Conservation (phyloP, 2,888 invertebrate species). For the Yponomeuta plumbellus region DNA sequence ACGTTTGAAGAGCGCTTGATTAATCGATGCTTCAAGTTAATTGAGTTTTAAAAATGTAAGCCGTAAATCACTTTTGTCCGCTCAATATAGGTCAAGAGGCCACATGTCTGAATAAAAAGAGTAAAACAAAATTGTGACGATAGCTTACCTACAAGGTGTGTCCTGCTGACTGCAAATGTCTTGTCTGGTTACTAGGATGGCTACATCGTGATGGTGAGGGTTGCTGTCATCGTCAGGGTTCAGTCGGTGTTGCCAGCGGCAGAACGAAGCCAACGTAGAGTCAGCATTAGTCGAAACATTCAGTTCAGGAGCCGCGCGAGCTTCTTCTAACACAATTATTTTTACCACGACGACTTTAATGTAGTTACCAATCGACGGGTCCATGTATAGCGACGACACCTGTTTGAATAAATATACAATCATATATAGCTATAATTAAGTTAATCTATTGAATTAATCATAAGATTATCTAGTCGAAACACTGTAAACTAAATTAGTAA, state of each 20-base stretch:
- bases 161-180: constrained; percentile 81
- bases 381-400: constrained; percentile 88
- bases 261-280: constrained; percentile 88
- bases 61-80: neutral
- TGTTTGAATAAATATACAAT: constrained; percentile 32
- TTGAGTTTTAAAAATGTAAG: constrained; percentile 1
- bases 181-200: constrained; percentile 88
- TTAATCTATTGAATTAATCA: constrained; percentile 17
- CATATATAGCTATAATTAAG: neutral
- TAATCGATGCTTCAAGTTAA: constrained; percentile 6
- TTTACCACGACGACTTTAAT: constrained; percentile 93
- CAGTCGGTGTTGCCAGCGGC: constrained; percentile 86
- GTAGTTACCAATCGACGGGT: constrained; percentile 92
- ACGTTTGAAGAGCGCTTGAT: constrained; percentile 9
- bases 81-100: neutral
- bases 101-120: constrained; percentile 12
- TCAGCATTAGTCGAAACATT: constrained; percentile 89
- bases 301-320: constrained; percentile 77
- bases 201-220: constrained; percentile 93
- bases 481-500: constrained; percentile 3
- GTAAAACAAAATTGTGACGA: neutral
- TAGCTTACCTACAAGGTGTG: constrained; percentile 69
- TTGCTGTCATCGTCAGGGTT: constrained; percentile 86
- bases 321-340: constrained; percentile 85
- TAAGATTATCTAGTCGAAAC: neutral